A percentile compares a stretch with the other conserved stretches of the same genome.
phyloP scores from a whole-genome alignment of 2,888 invertebrate genomes.

The Tetramorium bicarinatum region DNA sequence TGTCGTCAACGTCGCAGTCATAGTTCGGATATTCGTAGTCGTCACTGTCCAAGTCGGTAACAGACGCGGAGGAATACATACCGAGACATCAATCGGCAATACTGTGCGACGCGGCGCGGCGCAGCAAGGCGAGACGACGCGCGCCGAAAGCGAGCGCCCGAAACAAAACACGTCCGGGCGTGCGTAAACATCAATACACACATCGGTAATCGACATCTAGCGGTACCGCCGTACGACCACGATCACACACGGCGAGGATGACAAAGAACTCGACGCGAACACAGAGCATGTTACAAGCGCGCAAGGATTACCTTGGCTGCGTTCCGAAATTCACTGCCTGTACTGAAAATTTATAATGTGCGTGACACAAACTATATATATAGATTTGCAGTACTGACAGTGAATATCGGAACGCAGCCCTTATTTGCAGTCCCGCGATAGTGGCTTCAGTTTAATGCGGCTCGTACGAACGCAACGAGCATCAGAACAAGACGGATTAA shows the following conservation, averaged over 20 bases:
- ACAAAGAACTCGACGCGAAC: too few relatives aligned
- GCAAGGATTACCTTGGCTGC: too few relatives aligned
- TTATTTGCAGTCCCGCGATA: background rate
- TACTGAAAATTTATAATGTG: too few relatives aligned
- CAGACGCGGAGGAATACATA: background rate
- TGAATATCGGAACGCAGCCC: too few relatives aligned
- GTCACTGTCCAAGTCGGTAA: background rate
- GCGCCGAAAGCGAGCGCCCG: background rate
- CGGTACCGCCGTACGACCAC: background rate
- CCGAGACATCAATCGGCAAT: background rate
- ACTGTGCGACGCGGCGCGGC: too few relatives aligned
- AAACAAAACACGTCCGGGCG: slow-evolving; percentile 7
- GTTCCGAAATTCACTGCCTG: too few relatives aligned
- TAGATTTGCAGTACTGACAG: too few relatives aligned
- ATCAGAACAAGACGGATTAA: background rate
- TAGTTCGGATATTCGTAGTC: background rate
- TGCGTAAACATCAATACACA: background rate
- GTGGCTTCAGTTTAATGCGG: background rate
- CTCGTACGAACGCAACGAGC: background rate
- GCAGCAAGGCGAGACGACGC: background rate
- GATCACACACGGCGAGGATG: too few relatives aligned
- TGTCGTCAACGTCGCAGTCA: background rate
- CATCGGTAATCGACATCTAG: slow-evolving; percentile 7
- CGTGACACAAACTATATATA: too few relatives aligned
- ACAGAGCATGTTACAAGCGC: background rate